Base-by-base conservation (phyloP, 2,113 vertebrate species). In the Coturnix japonica region DNA sequence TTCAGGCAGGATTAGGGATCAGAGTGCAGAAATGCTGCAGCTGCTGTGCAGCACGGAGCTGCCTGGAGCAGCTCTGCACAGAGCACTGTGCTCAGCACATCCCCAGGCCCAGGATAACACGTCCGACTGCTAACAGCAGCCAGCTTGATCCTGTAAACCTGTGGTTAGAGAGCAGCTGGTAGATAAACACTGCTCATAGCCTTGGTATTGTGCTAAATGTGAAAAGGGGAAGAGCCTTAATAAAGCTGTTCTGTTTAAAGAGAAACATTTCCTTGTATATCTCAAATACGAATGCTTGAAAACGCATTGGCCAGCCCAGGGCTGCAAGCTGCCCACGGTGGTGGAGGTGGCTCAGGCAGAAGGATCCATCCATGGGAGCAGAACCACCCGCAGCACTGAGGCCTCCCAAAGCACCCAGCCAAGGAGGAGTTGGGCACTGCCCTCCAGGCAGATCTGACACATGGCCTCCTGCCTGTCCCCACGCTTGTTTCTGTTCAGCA, bases 221-320 rank as follows among this genome's bases (percentile, higher is more conserved):
- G 64, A 94, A 96, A 96, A 95, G 92, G 78, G 91, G 95, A 96
- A 96, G 91, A 95, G 81, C 75, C 89, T 85, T 54, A 54, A 70
- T 51, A 93, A 94, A 79, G 18, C 82, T 83, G 88, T 95, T 96
- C 95, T 96, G 85, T 96, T 93, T 81, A 53, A 95, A 89, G 59
- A 67, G 80, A 84, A 95, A 47, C 60, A 57, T 96, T 95, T 96
- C 94, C 89, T 85, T 54, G 78, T 57, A 72, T 83, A 69, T 46
- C 43, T 70, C 90, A 87, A 85, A 80, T 31, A 41, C 1, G 7
- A 87, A 22, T 7, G 3, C 67, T 87, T 71, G 59, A 49, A 87
- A 87, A 60, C 37, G 20, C 33, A 7, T 28, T 0, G 0, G 25
- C 80, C 6, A 3, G 61, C 56, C 31, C 44, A 59, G 46, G 46